These are phyloP conservation scores for Aphrocallistes beatrix DNA, from an alignment of 37 sponge, comb jelly and placozoan species.

Conservation along the genomic window DNA sequence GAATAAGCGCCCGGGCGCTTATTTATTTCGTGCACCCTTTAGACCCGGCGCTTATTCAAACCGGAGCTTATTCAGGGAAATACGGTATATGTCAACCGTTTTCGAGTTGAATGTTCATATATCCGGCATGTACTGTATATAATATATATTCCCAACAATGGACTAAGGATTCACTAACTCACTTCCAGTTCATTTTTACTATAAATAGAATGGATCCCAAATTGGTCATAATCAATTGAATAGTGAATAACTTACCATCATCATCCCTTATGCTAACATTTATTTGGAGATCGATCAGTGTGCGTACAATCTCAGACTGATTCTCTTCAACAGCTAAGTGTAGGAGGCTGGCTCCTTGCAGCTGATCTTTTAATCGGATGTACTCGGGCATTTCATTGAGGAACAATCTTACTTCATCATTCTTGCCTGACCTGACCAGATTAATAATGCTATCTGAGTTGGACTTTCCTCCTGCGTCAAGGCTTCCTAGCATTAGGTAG, in stretches of 20 bases:
- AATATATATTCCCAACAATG: too few relatives aligned
- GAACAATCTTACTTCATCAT: neutral
- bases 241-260: conserved; percentile 28
- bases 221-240: too few relatives aligned
- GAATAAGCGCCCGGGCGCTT: too few relatives aligned
- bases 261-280: conserved; percentile 39
- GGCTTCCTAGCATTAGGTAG: neutral
- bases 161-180: too few relatives aligned
- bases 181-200: too few relatives aligned
- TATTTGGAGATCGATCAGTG: conserved; percentile 19
- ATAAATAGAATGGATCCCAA: too few relatives aligned
- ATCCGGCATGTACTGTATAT: too few relatives aligned
- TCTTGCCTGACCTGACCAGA: neutral
- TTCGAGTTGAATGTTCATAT: too few relatives aligned
- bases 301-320: neutral
- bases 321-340: neutral
- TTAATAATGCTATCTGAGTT: neutral
- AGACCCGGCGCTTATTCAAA: too few relatives aligned
- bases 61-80: too few relatives aligned
- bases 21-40: too few relatives aligned
- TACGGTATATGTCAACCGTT: too few relatives aligned
- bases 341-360: neutral
- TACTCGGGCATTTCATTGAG: neutral
- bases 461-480: neutral
- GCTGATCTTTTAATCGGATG: neutral